phyloP scores from a whole-genome alignment of 2,888 invertebrate genomes.

The Trimorus sp. region DNA sequence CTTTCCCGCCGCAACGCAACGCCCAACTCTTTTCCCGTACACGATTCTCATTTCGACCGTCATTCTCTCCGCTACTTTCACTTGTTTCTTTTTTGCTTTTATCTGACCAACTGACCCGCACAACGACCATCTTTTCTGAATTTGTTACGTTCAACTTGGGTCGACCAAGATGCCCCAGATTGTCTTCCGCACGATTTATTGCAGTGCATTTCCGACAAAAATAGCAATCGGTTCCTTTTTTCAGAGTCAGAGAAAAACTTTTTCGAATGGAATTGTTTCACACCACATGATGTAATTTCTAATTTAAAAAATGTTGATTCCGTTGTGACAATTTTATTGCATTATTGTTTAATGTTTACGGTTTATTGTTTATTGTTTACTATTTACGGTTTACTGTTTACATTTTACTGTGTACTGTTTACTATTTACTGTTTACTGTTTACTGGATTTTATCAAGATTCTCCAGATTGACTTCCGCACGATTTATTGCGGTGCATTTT shows the following conservation, averaged over 20 bases:
- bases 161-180: conserved; percentile 38
- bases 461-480: conserved; percentile 32
- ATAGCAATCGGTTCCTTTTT: too few species aligned
- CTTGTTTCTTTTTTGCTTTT: conserved; percentile 66
- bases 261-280: too few species aligned
- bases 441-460: conserved; percentile 34
- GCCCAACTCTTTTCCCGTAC: conserved; percentile 51
- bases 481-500: conserved; percentile 20
- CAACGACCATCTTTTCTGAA: conserved; percentile 67
- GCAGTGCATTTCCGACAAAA: conserved; percentile 1
- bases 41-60: conserved; percentile 62
- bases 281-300: too few species aligned
- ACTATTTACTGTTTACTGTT: too few species aligned
- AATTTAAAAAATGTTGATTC: too few species aligned
- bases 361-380: too few species aligned
- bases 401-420: neutral
- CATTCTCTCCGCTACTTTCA: conserved; percentile 63
- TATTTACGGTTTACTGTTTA: neutral
- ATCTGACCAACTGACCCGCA: conserved; percentile 73
- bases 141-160: conserved; percentile 46
- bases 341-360: too few species aligned
- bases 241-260: too few species aligned
- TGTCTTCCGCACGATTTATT: conserved; percentile 32
- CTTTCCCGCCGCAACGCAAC: conserved; percentile 57
- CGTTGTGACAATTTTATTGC: too few species aligned